These are phyloP conservation scores for Habrosyne pyritoides DNA, from an alignment of 2,888 invertebrate genomes.

Conservation along the genomic window DNA sequence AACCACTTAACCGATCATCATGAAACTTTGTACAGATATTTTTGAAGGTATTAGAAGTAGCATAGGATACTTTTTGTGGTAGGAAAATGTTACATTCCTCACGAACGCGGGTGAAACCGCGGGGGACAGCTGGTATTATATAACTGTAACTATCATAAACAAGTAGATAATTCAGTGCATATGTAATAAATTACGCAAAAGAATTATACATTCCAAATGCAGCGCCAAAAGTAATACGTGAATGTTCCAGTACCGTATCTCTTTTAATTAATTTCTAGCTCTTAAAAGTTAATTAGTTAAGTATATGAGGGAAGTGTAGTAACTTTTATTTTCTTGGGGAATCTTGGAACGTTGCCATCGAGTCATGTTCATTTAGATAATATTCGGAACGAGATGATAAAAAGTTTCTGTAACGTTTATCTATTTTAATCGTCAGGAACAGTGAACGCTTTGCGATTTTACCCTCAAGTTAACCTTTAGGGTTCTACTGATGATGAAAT, in stretches of 20 bases:
- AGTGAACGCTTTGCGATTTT: neutral
- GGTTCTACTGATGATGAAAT: neutral
- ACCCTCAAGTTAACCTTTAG: too few relatives aligned
- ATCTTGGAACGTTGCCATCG: neutral
- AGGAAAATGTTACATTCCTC: too few relatives aligned
- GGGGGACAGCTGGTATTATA: too few relatives aligned
- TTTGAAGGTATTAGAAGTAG: too few relatives aligned
- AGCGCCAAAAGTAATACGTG: neutral
- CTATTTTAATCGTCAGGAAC: neutral
- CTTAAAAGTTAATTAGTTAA: neutral
- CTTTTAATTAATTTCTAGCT: neutral
- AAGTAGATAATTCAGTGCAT: too few relatives aligned
- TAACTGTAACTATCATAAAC: too few relatives aligned
- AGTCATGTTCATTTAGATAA: slow-evolving; percentile 1
- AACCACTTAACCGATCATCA: too few relatives aligned
- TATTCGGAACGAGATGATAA: neutral
- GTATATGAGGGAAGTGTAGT: neutral
- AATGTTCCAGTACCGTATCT: neutral
- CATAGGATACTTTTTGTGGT: too few relatives aligned
- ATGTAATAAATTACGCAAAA: neutral
- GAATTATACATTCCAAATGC: neutral
- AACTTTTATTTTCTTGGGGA: neutral
- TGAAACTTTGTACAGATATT: too few relatives aligned
- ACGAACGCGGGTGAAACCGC: too few relatives aligned
- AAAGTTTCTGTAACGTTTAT: neutral